Percentiles rank a stretch among this genome's conserved stretches.
These are phyloP conservation scores for Pangasius djambal DNA, from an alignment of 2,797 vertebrate species.

Conservation along the genomic window DNA sequence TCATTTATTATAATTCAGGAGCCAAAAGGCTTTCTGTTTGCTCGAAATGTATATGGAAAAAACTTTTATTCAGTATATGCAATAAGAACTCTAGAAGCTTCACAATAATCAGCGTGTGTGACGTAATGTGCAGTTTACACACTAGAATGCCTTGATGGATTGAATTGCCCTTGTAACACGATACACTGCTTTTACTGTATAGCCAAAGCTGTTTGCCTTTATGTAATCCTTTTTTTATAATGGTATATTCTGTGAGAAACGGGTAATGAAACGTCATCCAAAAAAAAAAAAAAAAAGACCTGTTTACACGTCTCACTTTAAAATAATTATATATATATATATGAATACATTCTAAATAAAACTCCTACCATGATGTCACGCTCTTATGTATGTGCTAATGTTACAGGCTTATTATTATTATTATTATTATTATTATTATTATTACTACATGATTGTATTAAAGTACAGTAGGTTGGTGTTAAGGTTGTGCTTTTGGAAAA, in stretches of 20 bases:
- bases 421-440: neutral
- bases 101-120: neutral
- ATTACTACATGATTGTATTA: neutral
- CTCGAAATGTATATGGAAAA: neutral
- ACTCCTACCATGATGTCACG: neutral
- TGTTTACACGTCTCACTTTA: neutral
- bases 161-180: neutral
- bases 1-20: neutral
- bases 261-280: neutral
- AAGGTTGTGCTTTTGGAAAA: neutral
- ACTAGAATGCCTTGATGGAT: neutral
- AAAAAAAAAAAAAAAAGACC: neutral
- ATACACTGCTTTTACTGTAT: conserved; percentile 25
- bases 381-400: neutral
- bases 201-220: conserved; percentile 25
- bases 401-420: neutral
- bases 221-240: neutral
- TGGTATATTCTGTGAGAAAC: conserved; percentile 7
- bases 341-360: neutral
- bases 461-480: neutral
- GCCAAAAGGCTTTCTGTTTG: neutral
- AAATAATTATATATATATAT: no score
- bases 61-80: conserved; percentile 18
- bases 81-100: conserved; percentile 12
- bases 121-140: neutral